Base-by-base conservation (phyloP, 2,113 vertebrate species). In the Tretioscincus oriximinensis region DNA sequence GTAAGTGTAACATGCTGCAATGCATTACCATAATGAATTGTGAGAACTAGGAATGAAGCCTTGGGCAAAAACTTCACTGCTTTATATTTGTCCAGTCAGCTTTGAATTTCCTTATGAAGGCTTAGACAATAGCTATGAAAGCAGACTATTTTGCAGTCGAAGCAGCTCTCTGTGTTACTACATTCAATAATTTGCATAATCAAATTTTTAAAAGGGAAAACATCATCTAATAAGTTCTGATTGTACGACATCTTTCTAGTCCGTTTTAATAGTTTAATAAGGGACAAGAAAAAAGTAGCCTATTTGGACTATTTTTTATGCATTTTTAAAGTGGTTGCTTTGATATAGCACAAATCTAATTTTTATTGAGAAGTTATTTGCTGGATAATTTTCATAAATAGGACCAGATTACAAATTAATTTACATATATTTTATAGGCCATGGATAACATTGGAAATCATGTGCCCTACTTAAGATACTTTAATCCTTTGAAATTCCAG, bases 41-140 rank as follows among this genome's bases (percentile, higher is more conserved):
- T 90, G 90, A 93, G 90, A 92, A 90, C 85, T 87, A 90, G 91
- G 88, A 92, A 85, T 88, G 77, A 63, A 86, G 89, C 88, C 90
- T 77, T 81, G 87, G 81, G 88, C 85, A 90, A 90, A 91, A 91
- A 80, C 81, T 82, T 88, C 81, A 82, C 18, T 77, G 88, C 89
- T 91, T 93, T 91, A 66, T 92, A 85, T 90, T 89, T 91, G 86
- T 82, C 86, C 85, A 94, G 88, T 92, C 84, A 93, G 91, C 88
- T 90, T 88, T 90, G 90, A 90, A 91, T 92, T 91, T 93, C 86
- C 84, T 90, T 88, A 88, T 84, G 88, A 95, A 94, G 87, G 81
- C 83, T 84, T 82, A 92, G 86, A 91, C 81, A 92, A 90, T 81
- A 87, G 86, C 80, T 91, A 83, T 90, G 84, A 93, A 91, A 92